Evolutionary conservation across 1,140 invertebrate genomes (phyloP), one percentile per base, ranked within the genome.

Genomic region (Formica selysi): DNA sequence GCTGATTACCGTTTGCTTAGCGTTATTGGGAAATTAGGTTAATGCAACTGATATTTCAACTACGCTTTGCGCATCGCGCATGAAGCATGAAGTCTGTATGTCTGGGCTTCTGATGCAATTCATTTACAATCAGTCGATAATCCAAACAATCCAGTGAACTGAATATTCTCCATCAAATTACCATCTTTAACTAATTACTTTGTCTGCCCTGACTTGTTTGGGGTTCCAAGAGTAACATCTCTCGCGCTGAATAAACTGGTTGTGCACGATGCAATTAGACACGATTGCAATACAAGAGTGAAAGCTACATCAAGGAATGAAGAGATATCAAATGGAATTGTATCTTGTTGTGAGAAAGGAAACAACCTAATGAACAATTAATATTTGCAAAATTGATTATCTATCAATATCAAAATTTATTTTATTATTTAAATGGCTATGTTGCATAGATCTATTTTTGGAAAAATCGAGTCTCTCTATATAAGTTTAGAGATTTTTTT

Each of bases 1-100:
- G 61, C 44, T 79, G 68, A 87, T 88, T 88, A 67, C 48, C 41
- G 48, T 74, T 54, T 76, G 19, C 61, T 68, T 59, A 68, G 64
- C 48, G 51, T 38, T 44, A 80, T 79, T 29, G 36, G 51, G 11
- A 81, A 86, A 86, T 86, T 86, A 44, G 84, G 65, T 86, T 86
- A 86, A 86, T 86, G 32, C 54, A 22, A 81, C 51, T 80, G 76
- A 81, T 86, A 81, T 79, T 86, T 86, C 85, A 81, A 81, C 26
- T 62, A 11, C 51, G 61, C 76, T 83, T 83, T 83, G 54, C 13
- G 41, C 54, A 29, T 48, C 67, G 54, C 32, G 26, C 38, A 44
- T 48, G 36, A 32, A 41, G 3, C 13, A n/a, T 26, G 32, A 32
- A 32, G n/a, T 8, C 32, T 61, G 16, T 81, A 81, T 32, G 61